A percentile compares a stretch with the other conserved stretches of the same genome.
phyloP scores from a whole-genome alignment of 2,113 vertebrate species.

The Sisor rabdophorus region DNA sequence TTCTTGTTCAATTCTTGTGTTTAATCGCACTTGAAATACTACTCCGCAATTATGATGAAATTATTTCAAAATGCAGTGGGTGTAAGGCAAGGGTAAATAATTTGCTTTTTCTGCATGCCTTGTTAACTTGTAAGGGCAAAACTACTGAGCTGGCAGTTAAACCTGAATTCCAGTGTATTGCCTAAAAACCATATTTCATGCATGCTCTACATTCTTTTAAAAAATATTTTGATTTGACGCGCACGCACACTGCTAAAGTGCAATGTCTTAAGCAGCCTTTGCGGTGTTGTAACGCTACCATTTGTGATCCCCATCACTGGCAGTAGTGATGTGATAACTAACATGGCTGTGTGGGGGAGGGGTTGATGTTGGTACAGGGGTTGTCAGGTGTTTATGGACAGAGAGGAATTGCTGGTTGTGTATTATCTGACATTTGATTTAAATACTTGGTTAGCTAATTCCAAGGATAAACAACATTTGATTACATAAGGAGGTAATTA shows the following conservation, averaged over 20 bases:
- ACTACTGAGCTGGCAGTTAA: background rate
- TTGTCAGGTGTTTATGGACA: background rate
- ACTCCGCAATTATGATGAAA: background rate
- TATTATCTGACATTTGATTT: background rate
- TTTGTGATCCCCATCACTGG: background rate
- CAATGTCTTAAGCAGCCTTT: background rate
- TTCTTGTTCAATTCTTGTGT: constrained; percentile 32
- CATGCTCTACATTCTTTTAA: background rate
- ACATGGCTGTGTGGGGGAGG: background rate
- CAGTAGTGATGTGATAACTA: background rate
- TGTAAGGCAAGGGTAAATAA: background rate
- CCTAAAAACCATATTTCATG: background rate
- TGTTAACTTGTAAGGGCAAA: constrained; percentile 3
- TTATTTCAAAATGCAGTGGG: background rate
- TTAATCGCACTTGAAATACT: constrained; percentile 4
- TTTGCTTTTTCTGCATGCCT: background rate
- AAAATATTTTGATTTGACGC: background rate
- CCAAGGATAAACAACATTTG: background rate
- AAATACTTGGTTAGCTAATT: background rate
- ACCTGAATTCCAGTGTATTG: constrained; percentile 1
- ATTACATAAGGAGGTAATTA: background rate
- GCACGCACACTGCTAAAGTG: background rate
- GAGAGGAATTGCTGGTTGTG: background rate
- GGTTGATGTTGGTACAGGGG: background rate
- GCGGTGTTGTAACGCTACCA: background rate